Evolutionary conservation across 2,888 invertebrate species (phyloP).

Genomic region (Xylota sylvarum): DNA sequence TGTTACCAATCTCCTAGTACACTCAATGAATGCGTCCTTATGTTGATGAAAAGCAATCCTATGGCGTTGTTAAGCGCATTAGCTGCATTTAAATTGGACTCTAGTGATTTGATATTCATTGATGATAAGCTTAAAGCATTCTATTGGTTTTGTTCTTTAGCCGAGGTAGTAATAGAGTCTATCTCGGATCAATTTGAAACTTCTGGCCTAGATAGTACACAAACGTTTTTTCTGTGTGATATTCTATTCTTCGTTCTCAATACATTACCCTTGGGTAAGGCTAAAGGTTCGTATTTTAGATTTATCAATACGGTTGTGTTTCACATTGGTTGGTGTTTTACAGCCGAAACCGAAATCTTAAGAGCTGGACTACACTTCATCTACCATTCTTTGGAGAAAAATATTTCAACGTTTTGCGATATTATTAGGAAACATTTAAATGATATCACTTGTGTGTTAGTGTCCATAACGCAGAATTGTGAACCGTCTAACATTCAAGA

Average conservation of each 20-base stretch:
- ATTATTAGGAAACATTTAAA: slow-evolving; percentile 77
- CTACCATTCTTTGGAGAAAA: slow-evolving; percentile 74
- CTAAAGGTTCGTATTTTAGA: slow-evolving; percentile 61
- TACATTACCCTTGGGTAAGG: slow-evolving; percentile 59
- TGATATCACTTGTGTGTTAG: slow-evolving; percentile 79
- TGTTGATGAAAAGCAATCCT: slow-evolving; percentile 77
- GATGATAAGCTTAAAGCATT: slow-evolving; percentile 79
- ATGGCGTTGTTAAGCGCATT: slow-evolving; percentile 80
- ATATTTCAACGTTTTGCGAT: slow-evolving; percentile 53
- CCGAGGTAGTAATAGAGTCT: slow-evolving; percentile 80
- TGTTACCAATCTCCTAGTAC: slow-evolving; percentile 24
- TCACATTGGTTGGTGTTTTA: slow-evolving; percentile 48
- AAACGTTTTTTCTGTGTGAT: slow-evolving; percentile 80
- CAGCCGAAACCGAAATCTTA: slow-evolving; percentile 75
- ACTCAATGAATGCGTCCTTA: slow-evolving; percentile 19
- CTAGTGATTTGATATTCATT: slow-evolving; percentile 78
- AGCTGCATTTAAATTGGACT: slow-evolving; percentile 80
- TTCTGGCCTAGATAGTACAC: slow-evolving; percentile 62
- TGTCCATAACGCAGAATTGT: slow-evolving; percentile 68
- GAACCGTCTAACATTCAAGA: slow-evolving; percentile 60
- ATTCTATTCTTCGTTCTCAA: slow-evolving; percentile 80
- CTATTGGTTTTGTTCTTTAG: slow-evolving; percentile 80
- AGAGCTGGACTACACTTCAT: slow-evolving; percentile 78
- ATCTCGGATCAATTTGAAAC: slow-evolving; percentile 23
- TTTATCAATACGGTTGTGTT: slow-evolving; percentile 35